These are phyloP conservation scores for Nezara viridula DNA, from an alignment of 2,888 invertebrate species.

Conservation along the genomic window DNA sequence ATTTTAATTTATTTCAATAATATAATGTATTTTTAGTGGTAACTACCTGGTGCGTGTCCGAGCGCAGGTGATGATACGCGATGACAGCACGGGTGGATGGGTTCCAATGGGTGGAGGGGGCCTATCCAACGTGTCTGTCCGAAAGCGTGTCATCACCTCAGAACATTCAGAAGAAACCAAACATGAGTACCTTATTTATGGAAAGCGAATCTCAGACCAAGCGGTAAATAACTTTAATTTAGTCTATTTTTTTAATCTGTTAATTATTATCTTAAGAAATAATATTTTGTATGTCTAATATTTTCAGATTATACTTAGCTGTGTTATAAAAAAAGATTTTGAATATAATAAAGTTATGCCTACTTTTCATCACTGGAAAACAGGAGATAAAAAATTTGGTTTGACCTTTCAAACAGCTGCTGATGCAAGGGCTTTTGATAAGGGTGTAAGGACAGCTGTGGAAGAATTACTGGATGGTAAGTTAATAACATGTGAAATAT, in stretches of 20 bases:
- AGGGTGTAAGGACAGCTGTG: constrained; percentile 89
- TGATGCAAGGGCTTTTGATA: constrained; percentile 94
- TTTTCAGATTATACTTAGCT: constrained; percentile 89
- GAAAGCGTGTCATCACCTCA: constrained; percentile 74
- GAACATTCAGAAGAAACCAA: constrained; percentile 73
- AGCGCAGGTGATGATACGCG: constrained; percentile 98
- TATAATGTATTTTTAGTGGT: constrained; percentile 75
- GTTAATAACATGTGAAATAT: no score
- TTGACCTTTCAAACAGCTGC: constrained; percentile 96
- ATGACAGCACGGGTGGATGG: constrained; percentile 98
- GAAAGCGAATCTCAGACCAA: constrained; percentile 92
- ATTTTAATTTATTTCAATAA: not conserved
- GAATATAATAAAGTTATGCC: constrained; percentile 98
- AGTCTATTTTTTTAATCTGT: not conserved
- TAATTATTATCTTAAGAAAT: not conserved
- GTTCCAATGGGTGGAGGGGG: constrained; percentile 94
- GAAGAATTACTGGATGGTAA: constrained; percentile 93
- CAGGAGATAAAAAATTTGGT: constrained; percentile 94
- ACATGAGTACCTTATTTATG: constrained; percentile 93
- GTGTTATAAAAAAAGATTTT: constrained; percentile 95
- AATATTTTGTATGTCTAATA: constrained; percentile 21
- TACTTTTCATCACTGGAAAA: constrained; percentile 98
- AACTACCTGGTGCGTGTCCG: constrained; percentile 95
- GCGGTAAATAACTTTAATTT: constrained; percentile 75
- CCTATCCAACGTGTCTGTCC: constrained; percentile 92